A percentile compares a stretch with the other conserved stretches of the same genome.
Evolutionary conservation across 2,113 vertebrate genomes (phyloP).

Genomic region (Alligator sinensis): DNA sequence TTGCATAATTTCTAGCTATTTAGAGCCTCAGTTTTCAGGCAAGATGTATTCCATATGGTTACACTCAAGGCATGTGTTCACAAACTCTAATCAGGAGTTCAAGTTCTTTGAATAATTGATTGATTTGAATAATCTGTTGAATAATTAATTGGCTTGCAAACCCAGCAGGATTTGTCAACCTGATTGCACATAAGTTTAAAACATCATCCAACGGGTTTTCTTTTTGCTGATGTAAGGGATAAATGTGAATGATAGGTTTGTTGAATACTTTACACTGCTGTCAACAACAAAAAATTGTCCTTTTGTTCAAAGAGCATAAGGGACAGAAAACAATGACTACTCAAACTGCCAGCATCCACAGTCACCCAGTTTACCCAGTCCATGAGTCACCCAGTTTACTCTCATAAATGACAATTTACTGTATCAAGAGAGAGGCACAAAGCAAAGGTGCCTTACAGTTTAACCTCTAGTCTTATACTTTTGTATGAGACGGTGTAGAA

Average conservation of each 20-base stretch:
- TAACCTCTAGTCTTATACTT: neutral
- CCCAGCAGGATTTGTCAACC: neutral
- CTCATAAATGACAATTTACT: no score
- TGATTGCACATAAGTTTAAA: neutral
- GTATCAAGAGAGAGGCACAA: neutral
- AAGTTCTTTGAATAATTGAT: neutral
- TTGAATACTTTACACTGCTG: neutral
- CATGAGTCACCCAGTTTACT: neutral
- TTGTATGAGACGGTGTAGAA: neutral
- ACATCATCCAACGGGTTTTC: neutral
- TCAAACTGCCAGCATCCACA: neutral
- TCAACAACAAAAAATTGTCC: neutral
- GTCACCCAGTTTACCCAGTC: neutral
- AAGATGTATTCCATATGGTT: fast-evolving
- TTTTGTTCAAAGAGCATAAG: neutral
- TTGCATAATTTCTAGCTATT: neutral
- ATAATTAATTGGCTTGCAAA: neutral
- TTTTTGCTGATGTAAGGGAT: neutral
- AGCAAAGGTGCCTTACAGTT: neutral
- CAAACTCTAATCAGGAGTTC: neutral
- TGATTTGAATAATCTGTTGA: no score
- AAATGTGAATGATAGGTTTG: neutral
- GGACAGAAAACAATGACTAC: neutral
- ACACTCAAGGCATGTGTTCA: neutral
- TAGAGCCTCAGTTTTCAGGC: neutral